Evolutionary conservation across 2,797 vertebrate species (phyloP), one percentile per base, ranked within the genome.

Genomic region (Gymnothorax reevesii): DNA sequence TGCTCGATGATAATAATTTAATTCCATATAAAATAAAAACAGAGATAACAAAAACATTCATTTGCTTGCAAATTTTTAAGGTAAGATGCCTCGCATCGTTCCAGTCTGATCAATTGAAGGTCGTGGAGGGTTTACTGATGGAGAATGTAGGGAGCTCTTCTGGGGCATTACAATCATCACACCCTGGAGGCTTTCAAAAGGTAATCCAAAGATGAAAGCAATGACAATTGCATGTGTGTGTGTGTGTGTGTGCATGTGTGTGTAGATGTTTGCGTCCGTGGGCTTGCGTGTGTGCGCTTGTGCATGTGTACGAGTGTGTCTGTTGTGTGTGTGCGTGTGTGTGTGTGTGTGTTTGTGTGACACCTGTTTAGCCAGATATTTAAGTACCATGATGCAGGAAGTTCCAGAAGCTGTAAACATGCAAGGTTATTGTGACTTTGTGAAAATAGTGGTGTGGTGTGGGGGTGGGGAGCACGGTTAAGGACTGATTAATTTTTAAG

Each of bases 121-220:
- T 94, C 94, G 93, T 88, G 88, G 88, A 86, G 85, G 87, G 88
- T 90, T 93, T 82, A 90, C 91, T 86, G 90, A 90, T 92, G 92
- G 91, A 86, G 83, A 2, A 86, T 85, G 85, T 88, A 0, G 49
- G 57, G 25, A 60, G 15, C 57, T n/a, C 2, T 52, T 80, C 7
- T 49, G 33, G 49, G 7, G 33, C 8, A 1, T 17, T 42, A 55
- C 55, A 83, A 59, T 59, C 57, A 15, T 4, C 12, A 10, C 52
- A 55, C 25, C 9, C 6, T n/a, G 10, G 82, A 27, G 10, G 33
- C 82, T 80, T 12, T 80, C 17, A 55, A 7, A 20, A 80, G 55
- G 52, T 20, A 20, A 55, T 77, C 42, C 3, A 3, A 80, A 80
- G 5, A 22, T n/a, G 9, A 55, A 80, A 80, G 17, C 77, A 42